Base-by-base conservation (phyloP, 1,140 invertebrate genomes). In the Condylostylus longicornis region DNA sequence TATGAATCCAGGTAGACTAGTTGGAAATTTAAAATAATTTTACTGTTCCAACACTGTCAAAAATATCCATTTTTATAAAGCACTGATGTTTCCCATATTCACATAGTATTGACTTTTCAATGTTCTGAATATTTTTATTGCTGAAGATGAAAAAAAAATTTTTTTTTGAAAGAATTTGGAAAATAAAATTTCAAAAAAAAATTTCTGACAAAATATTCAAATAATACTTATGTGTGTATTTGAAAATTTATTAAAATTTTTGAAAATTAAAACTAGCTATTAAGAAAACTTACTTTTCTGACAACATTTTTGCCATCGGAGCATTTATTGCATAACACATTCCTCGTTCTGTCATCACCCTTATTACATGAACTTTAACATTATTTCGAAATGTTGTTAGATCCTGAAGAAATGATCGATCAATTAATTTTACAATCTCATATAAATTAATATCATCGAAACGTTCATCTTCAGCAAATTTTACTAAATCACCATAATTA, bases 311-410 rank as follows among this genome's bases (percentile, higher is more conserved):
- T 2, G 53, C 53, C 44, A 60, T 52, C 27, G 53, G 48, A 0
- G 74, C 75, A 48, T 77, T 77, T 35, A 75, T 68, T 20, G 68
- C 59, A 49, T 76, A 74, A 47, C 75, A 78, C 35, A 72, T 58
- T 12, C 75, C 75, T 36, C 70, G 61, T 48, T 78, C 76, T 0
- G 70, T 74, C 49, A 76, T 66, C 1, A 65, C 64, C 35, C 60
- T 49, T 18, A 65, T 51, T 0, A 73, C 45, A 4, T 54, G 45
- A 1, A 69, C 54, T 3, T 55, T 41, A 34, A 57, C 54, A 25
- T 57, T 61, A 3, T 49, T 38, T 20, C 57, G 53, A 22, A 57
- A 61, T 14, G 52, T 62, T n/a, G 58, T 65, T n/a, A 66, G 52
- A 4, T 66, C 41, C 23, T 61, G 58, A 14, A 62, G 50, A 14